Percentiles rank a stretch among this genome's conserved stretches.
Evolutionary conservation across 30 jellyfish, hydroid and myxozoan genomes (phyloP).

Genomic region (Cassiopea andromeda): DNA sequence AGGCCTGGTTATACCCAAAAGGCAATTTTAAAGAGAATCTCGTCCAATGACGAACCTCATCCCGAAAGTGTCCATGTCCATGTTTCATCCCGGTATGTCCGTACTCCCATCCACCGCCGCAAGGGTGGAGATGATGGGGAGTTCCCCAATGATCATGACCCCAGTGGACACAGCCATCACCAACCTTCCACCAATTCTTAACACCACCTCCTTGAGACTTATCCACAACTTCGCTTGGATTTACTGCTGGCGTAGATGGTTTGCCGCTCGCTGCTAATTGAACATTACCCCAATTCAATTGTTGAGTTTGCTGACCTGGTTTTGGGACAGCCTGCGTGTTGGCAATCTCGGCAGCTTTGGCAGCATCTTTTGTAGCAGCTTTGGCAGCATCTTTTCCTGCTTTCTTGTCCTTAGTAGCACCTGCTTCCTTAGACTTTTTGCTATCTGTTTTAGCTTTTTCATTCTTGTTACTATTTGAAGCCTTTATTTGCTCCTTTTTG

Average conservation of each 20-base stretch:
- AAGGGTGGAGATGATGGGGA: constrained; percentile 88
- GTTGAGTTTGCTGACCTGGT: constrained; percentile 50
- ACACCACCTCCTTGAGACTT: constrained; percentile 44
- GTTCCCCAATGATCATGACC: constrained; percentile 98
- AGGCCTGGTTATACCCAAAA: too few species aligned
- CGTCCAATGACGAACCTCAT: constrained; percentile 12
- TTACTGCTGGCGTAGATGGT: constrained; percentile 47
- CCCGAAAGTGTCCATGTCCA: constrained; percentile 74
- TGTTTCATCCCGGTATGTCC: constrained; percentile 92
- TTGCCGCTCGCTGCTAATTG: constrained; percentile 32
- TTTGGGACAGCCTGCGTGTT: constrained; percentile 39
- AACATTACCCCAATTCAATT: constrained; percentile 57
- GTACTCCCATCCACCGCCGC: constrained; percentile 98
- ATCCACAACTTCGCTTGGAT: constrained; percentile 23
- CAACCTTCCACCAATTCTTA: constrained; percentile 99
- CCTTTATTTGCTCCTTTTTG: constrained; percentile 60
- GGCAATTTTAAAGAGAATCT: too few species aligned
- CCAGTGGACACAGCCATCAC: constrained; percentile 99
- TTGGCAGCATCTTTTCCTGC: constrained; percentile 12
- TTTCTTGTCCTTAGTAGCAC: constrained; percentile 24
- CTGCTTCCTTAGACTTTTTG: constrained; percentile 20
- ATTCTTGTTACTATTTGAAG: not conserved
- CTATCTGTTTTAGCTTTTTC: not conserved
- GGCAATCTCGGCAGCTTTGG: not conserved
- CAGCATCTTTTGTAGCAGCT: constrained; percentile 13